Base-by-base conservation (phyloP, 2,797 vertebrate genomes). In the Lepilemur ruficaudatus region DNA sequence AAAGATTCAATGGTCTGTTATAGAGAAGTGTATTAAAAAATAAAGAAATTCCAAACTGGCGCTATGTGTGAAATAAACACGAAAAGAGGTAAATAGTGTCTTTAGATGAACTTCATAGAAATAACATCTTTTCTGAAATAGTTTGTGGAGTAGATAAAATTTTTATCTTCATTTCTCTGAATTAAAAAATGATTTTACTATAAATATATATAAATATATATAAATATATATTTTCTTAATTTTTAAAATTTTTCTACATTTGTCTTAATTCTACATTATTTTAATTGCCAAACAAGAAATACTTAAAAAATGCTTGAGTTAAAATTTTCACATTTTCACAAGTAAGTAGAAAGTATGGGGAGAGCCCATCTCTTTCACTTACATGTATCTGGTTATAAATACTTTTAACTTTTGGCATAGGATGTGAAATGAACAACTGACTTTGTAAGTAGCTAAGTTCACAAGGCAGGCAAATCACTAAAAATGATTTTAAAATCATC, bases 371-470 rank as follows among this genome's bases (percentile, higher is more conserved):
- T 91, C 30, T 75, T 91, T 92, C 46, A 91, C 17, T 80, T 80
- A 88, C 70, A 57, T 35, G 20, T 69, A 52, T 88, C 93, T 81
- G 63, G n/a, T 81, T 81, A 79, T 52, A 89, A 63, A 88, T 82
- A 96, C 59, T 90, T 96, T 91, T 70, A 90, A 95, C 50, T 75
- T 87, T 65, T 69, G 6, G 2, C 38, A 84, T 23, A 81, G 18
- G 94, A 82, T 72, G 35, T 92, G 43, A 95, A 93, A 69, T 93
- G 52, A 93, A 93, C 46, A 90, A 90, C 32, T 93, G 61, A 94
- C 61, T 93, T 89, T 84, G 30, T 84, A 72, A 84, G 22, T 82
- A 91, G 38, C n/a, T 88, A 85, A 91, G 2, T 93, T 95, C 59
- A 59, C 0, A 69, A 38, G 48, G 23, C 25, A 83, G 52, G 13